Base-by-base conservation (phyloP, 2,888 invertebrate species). In the Eupithecia exiguata region DNA sequence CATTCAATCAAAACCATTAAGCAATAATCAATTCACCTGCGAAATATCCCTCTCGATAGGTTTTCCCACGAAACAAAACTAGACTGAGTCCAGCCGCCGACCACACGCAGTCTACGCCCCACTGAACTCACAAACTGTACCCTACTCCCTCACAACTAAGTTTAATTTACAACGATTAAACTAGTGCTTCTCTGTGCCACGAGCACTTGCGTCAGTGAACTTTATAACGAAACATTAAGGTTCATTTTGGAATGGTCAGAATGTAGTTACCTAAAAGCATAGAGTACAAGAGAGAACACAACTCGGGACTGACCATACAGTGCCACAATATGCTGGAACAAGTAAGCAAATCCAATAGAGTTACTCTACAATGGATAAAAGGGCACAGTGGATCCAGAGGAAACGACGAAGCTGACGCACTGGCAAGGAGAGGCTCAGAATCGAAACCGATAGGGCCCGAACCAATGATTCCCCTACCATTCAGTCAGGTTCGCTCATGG, bases 1-100 rank as follows among this genome's bases (percentile, higher is more conserved):
- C 40, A 63, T 10, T 36, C 1, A 65, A 40, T 65, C 40, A n/a
- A 40, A 40, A 21, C 25, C 16, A 66, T 66, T 58, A 68, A 72
- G 75, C 74, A 80, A 75, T 77, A 75, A 70, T 77, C 80, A 80
- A 83, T 80, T 81, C 81, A 84, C 79, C 78, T 81, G 80, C 80
- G 68, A 77, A 82, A 78, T 80, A 77, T 68, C 74, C 61, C 63
- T 70, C 74, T 74, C 71, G 72, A 74, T 74, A 75, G 77, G 74
- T 72, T 74, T 77, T 80, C 79, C 71, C 77, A 85, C 79, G 77
- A 80, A 82, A 79, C 80, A 80, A 79, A 83, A 80, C 81, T 82
- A 81, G 80, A 77, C 71, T 77, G 76, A 69, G 61, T 68, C 67
- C 53, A 40, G 25, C 78, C 76, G 71, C 73, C 76, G 78, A 78